Base-by-base conservation (phyloP, 2,797 vertebrate species). In the Basileuterus tristriatus region DNA sequence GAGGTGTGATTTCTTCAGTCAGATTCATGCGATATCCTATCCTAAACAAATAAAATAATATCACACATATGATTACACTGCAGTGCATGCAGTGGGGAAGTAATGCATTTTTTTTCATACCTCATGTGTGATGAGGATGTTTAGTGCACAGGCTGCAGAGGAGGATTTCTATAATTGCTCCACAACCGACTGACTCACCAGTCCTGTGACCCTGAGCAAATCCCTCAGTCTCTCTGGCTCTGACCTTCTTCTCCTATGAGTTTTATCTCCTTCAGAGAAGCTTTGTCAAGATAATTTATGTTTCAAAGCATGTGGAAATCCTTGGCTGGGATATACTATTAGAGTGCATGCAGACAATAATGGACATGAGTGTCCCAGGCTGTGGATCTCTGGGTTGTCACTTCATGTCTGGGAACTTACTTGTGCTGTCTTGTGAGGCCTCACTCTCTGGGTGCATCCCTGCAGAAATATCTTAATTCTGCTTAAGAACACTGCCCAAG, bases 221-320 rank as follows among this genome's bases (percentile, higher is more conserved):
- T 83, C 87, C 60, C 84, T 78, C 62, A 39, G 39, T 64, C 75
- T 78, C 46, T 59, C 65, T 83, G 75, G 60, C 63, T 84, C 71
- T 95, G 70, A 84, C 56, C 65, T 82, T 94, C 76, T 64, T 56
- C 84, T 59, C 3, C 0, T 55, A 41, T 30, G 89, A 95, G 46
- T 89, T 92, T 87, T 70, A 87, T 80, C 58, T 94, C 63, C n/a
- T 94, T 87, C 71, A 90, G 78, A 85, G 67, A 65, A 75, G 62
- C 58, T 90, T 80, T 95, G 68, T 87, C 43, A 78, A 60, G 68
- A 64, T 72, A 91, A 88, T 89, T 87, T 81, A 69, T 68, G 23
- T 80, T 89, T 81, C 82, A 93, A 82, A 91, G 15, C 39, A 67
- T 9, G 2, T 39, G 81, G 63, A 95, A 89, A 84, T 76, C 62